These are phyloP conservation scores for Chymomyza costata DNA, from an alignment of 1,140 invertebrate species.

Conservation along the genomic window DNA sequence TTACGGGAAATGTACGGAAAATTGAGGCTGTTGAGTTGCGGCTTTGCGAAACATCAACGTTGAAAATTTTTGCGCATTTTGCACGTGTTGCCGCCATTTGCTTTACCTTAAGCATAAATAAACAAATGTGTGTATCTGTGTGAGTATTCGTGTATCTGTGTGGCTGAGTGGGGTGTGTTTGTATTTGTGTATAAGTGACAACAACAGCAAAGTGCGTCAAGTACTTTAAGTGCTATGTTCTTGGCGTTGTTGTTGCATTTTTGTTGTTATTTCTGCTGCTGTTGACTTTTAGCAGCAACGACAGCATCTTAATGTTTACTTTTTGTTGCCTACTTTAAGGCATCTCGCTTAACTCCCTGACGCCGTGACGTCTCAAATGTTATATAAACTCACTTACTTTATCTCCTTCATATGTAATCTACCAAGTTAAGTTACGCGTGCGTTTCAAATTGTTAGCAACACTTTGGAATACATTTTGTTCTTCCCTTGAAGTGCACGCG, in stretches of 20 bases:
- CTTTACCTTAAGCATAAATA: conserved; percentile 44
- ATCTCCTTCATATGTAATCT: conserved; percentile 58
- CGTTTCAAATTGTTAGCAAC: conserved; percentile 45
- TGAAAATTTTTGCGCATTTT: conserved; percentile 46
- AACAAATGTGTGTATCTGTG: conserved; percentile 34
- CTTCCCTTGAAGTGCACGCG: too few relatives aligned
- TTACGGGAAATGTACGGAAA: conserved; percentile 16
- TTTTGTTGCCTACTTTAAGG: conserved; percentile 50
- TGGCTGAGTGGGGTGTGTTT: conserved; percentile 6
- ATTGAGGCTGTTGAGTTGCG: conserved; percentile 4
- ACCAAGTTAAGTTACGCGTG: conserved; percentile 54
- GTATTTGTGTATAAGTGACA: too few relatives aligned
- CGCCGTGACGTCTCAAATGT: too few relatives aligned
- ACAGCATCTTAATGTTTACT: too few relatives aligned
- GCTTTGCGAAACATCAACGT: conserved; percentile 17
- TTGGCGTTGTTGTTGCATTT: too few relatives aligned
- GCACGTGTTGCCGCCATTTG: conserved; percentile 47
- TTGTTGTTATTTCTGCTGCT: too few relatives aligned
- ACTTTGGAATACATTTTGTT: too few relatives aligned
- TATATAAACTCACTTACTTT: conserved; percentile 45
- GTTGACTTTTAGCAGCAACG: conserved; percentile 48
- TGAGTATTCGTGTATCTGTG: conserved; percentile 12
- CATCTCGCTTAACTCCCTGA: too few relatives aligned
- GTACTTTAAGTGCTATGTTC: conserved; percentile 38
- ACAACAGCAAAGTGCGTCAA: too few relatives aligned